Percentiles rank a stretch among this genome's conserved stretches.
Conservation (phyloP, 2,113 vertebrate species). For the Phaethon lepturus region DNA sequence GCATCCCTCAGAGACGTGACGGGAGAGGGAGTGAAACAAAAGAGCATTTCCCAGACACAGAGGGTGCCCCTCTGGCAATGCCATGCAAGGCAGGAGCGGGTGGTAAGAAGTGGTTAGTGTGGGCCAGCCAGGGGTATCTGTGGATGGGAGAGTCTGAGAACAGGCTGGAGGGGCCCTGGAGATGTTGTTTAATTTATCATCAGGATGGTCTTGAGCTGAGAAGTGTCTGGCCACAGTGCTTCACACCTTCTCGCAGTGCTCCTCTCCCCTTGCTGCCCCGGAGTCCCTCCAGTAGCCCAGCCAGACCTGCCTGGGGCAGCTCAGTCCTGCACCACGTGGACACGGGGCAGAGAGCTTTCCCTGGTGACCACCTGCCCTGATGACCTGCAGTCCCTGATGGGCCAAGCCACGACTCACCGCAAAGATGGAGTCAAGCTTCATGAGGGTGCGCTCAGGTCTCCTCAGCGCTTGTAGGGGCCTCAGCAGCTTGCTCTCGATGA, state of each 20-base stretch:
- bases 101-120: neutral
- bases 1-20: accelerated
- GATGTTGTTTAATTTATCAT: neutral
- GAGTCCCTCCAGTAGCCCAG: neutral
- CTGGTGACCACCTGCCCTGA: too few relatives aligned
- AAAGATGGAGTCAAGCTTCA: neutral
- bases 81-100: accelerated
- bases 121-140: accelerated
- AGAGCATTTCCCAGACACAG: neutral
- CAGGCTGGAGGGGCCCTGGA: neutral
- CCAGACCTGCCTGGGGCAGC: accelerated
- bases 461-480: neutral
- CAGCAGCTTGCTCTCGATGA: neutral
- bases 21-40: accelerated
- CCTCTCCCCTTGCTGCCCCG: neutral
- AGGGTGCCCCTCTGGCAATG: neutral
- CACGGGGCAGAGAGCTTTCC: neutral
- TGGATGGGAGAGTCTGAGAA: neutral
- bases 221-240: neutral
- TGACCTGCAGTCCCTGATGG: neutral
- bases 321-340: accelerated
- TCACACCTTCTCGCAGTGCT: neutral
- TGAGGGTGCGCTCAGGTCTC: neutral
- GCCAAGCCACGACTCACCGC: neutral
- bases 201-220: neutral